Evolutionary conservation across 1,140 invertebrate species (phyloP).

Genomic region (Eumeta japonica): DNA sequence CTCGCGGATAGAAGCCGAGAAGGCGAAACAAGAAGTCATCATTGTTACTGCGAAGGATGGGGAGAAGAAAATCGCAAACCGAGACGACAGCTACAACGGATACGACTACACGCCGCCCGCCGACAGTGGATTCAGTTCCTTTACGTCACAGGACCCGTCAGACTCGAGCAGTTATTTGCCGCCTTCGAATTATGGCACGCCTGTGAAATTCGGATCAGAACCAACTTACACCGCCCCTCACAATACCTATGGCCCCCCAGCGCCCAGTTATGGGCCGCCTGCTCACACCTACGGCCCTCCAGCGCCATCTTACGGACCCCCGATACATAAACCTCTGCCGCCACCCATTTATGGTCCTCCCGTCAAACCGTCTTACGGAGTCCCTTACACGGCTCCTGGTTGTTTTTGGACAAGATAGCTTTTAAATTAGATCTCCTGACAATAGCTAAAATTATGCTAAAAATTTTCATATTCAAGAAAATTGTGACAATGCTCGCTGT

Average conservation of each 20-base stretch:
- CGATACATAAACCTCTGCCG: slow-evolving; percentile 32
- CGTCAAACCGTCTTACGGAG: slow-evolving; percentile 38
- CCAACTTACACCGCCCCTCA: slow-evolving; percentile 37
- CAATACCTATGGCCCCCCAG: slow-evolving; percentile 45
- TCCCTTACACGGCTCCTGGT: slow-evolving; percentile 58
- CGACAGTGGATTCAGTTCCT: slow-evolving; percentile 24
- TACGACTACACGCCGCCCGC: slow-evolving; percentile 40
- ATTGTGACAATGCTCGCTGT: slow-evolving; percentile 74
- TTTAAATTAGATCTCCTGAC: slow-evolving; percentile 71
- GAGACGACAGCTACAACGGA: slow-evolving; percentile 40
- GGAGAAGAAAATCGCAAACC: slow-evolving; percentile 44
- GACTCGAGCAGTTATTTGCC: slow-evolving; percentile 26
- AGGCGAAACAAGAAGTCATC: slow-evolving; percentile 44
- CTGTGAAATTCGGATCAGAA: slow-evolving; percentile 40
- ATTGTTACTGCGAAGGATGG: slow-evolving; percentile 49
- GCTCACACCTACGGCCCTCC: slow-evolving; percentile 33
- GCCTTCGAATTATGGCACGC: slow-evolving; percentile 27
- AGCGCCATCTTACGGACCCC: slow-evolving; percentile 43
- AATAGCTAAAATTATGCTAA: slow-evolving; percentile 70
- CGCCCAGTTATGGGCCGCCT: slow-evolving; percentile 25
- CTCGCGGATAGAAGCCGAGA: slow-evolving; percentile 45
- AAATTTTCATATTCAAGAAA: slow-evolving; percentile 74
- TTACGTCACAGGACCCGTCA: slow-evolving; percentile 17
- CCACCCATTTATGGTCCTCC: slow-evolving; percentile 54
- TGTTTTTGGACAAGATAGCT: slow-evolving; percentile 60